A percentile compares a stretch with the other conserved stretches of the same genome.
These are phyloP conservation scores for Kradibia gibbosae DNA, from an alignment of 1,140 invertebrate species.

Conservation along the genomic window DNA sequence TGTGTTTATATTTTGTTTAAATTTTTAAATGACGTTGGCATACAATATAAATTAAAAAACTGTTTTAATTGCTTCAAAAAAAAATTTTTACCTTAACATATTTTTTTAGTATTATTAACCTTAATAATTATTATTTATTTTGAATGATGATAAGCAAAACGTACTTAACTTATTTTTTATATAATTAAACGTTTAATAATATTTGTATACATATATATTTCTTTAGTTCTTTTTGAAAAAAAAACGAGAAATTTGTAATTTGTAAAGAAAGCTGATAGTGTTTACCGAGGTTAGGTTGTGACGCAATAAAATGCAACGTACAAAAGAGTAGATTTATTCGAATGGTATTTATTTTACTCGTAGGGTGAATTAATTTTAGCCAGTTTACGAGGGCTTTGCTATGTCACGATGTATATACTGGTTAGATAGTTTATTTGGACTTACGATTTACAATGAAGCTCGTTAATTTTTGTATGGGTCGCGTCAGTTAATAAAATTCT, in stretches of 20 bases:
- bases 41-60: no score
- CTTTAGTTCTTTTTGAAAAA: no score
- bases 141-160: no score
- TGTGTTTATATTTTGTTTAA: no score
- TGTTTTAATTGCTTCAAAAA: no score
- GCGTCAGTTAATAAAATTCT: neutral
- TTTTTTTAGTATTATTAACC: no score
- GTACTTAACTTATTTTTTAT: no score
- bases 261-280: neutral
- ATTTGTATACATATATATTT: no score
- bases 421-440: neutral
- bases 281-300: neutral
- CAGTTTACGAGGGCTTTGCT: conserved; percentile 10
- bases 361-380: conserved; percentile 7
- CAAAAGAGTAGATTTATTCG: neutral
- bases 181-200: no score
- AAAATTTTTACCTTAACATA: no score
- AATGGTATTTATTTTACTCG: neutral
- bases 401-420: neutral
- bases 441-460: conserved; percentile 2
- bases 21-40: no score
- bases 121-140: no score
- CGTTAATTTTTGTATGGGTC: neutral
- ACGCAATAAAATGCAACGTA: neutral
- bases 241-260: neutral